Base-by-base conservation (phyloP, 2,797 vertebrate genomes). In the Argentina silus region DNA sequence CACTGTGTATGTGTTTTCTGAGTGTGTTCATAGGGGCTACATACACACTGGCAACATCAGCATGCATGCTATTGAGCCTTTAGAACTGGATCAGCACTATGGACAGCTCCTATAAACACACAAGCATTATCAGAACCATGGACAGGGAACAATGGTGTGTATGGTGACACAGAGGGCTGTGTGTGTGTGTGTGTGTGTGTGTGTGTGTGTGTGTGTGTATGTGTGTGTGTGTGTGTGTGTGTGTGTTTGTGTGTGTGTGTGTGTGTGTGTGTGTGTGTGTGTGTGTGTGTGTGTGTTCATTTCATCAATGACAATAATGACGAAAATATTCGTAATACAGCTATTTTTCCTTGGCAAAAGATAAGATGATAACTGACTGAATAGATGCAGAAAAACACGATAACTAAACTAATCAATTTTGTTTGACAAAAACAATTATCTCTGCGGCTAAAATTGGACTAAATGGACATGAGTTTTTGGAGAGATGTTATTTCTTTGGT, bases 1-100 rank as follows among this genome's bases (percentile, higher is more conserved):
- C n/a, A n/a, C n/a, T 51, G 75, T 67, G 69, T 60, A 3, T 51
- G 42, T 70, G 51, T 36, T 23, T 63, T 21, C 14, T 43, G 47
- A 71, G 69, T 67, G 36, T 53, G 43, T 70, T 7, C 62, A 44
- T 64, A 67, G 63, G 3, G 21, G 21, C 10, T 67, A 9, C 48
- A 53, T 2, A 21, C 0, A 15, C 17, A 7, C 15, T 6, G 43
- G 61, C 50, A 12, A 15, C 15, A 1, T 11, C 56, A 21, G 56
- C 19, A 56, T 19, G 19, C 17, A 56, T 19, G 19, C n/a, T 19
- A 56, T 56, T 56, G 17, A 17, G 19, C 53, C n/a, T 56, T 17
- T 14, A n/a, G 36, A 6, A 6, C n/a, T 43, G 61, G 8, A n/a
- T 63, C 42, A 63, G 42, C 14, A 21, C 57, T 3, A 8, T 60